Conservation (phyloP, 2,797 vertebrate genomes). For the Margarornis squamiger region DNA sequence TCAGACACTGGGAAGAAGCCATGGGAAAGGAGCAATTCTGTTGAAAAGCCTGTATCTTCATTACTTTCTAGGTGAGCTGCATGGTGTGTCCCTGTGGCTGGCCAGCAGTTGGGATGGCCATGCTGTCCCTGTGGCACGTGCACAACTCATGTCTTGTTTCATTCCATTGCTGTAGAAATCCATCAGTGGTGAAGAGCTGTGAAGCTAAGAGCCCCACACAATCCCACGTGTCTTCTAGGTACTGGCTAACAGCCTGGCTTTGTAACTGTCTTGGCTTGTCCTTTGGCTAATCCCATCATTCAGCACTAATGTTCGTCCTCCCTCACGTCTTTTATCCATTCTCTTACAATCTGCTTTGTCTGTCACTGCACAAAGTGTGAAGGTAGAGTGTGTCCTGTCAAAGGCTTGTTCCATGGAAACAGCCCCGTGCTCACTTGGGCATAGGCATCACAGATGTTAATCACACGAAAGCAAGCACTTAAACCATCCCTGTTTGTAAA, state of each 20-base stretch:
- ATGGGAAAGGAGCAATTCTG: slow-evolving; percentile 97
- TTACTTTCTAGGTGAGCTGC: slow-evolving; percentile 90
- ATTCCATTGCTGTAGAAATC: slow-evolving; percentile 80
- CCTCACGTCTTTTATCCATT: not conserved
- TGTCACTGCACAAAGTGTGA: not conserved
- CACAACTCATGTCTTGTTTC: slow-evolving; percentile 74
- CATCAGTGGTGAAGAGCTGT: slow-evolving; percentile 79
- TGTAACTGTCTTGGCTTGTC: slow-evolving; percentile 52
- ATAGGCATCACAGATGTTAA: not conserved
- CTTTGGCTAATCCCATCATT: slow-evolving; percentile 29
- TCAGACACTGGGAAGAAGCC: slow-evolving; percentile 94
- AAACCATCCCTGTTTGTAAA: not conserved
- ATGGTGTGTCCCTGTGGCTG: not conserved
- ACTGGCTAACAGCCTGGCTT: slow-evolving; percentile 56
- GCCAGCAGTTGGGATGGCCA: not conserved
- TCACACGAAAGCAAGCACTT: not conserved
- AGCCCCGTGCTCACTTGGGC: not conserved
- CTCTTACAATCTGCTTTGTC: not conserved
- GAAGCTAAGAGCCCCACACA: slow-evolving; percentile 84
- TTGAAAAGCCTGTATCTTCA: slow-evolving; percentile 89
- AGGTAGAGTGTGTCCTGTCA: not conserved
- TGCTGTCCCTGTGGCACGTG: not conserved
- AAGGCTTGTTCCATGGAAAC: not conserved
- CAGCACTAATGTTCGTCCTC: not conserved
- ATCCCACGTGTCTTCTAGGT: slow-evolving; percentile 82